phyloP scores from a whole-genome alignment of 2,888 invertebrate species.

The Deilephila elpenor region DNA sequence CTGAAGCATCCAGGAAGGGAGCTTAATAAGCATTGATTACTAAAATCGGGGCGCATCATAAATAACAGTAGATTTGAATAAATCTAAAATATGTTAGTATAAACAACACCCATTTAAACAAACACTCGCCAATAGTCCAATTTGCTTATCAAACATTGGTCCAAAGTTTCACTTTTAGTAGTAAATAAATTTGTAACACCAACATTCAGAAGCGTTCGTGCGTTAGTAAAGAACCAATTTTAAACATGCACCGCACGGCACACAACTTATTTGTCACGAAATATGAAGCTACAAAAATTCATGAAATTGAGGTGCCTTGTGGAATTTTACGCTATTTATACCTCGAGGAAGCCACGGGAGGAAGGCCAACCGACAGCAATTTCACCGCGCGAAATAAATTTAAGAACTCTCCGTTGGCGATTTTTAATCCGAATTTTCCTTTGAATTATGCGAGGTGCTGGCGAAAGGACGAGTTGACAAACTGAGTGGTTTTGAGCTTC shows the following conservation, averaged over 20 bases:
- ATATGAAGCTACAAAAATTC: constrained; percentile 72
- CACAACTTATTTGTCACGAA: constrained; percentile 61
- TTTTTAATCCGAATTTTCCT: constrained; percentile 67
- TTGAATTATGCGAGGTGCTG: constrained; percentile 64
- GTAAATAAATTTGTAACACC: constrained; percentile 40
- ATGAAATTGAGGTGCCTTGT: constrained; percentile 62
- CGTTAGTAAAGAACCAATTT: constrained; percentile 57
- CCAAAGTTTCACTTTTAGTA: constrained; percentile 42
- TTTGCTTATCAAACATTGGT: constrained; percentile 17
- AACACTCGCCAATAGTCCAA: neutral
- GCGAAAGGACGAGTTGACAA: constrained; percentile 35
- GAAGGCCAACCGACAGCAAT: constrained; percentile 64
- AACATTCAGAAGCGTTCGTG: constrained; percentile 37
- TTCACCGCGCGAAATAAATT: constrained; percentile 66
- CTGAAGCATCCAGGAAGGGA: too few species aligned
- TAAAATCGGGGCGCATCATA: too few species aligned
- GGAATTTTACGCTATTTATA: constrained; percentile 60
- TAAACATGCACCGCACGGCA: constrained; percentile 44
- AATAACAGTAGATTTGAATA: neutral
- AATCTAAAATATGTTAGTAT: neutral
- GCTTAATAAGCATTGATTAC: too few species aligned
- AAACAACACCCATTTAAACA: neutral
- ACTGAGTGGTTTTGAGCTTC: constrained; percentile 27
- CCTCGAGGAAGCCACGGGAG: constrained; percentile 56
- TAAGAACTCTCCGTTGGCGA: constrained; percentile 56